Evolutionary conservation across 2,797 vertebrate genomes (phyloP), one percentile per base, ranked within the genome.

Genomic region (Melanotaenia trifasciata): DNA sequence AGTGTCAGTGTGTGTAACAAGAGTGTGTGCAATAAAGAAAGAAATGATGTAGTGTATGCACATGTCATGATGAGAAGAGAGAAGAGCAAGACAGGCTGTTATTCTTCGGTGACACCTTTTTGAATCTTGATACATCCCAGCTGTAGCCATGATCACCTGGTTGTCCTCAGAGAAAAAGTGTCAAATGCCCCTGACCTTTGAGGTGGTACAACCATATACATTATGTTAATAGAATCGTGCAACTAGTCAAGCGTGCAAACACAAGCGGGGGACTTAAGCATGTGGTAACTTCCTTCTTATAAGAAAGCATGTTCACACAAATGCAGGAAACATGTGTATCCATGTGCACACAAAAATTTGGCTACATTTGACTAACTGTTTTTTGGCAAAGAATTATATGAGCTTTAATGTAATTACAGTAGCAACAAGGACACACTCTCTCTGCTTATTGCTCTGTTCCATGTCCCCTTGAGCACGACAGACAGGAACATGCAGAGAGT

Each of bases 361-460:
- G 26, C 64, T 2, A 65, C 16, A 56, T 74, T 43, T 56, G 56
- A 28, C 65, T 73, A 22, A 26, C 60, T 87, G 40, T 76, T 84
- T 83, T 88, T 85, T 83, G 77, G 67, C 67, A 61, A 88, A 92
- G 87, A 91, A 89, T 89, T 86, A 90, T 84, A 92, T 51, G 58
- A 84, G 87, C 85, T 88, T 89, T 93, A 93, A 92, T 92, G 87
- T 93, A 92, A 95, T 94, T 92, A 93, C 83, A 89, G 89, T 88
- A 90, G 89, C 86, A 86, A 90, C 91, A 88, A 94, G 91, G 90
- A 87, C 91, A 84, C 70, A 84, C 70, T 84, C 84, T 90, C 86
- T 91, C 82, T 84, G 86, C 87, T 87, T 88, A 89, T 91, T 92
- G 90, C 84, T 87, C 83, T 75, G 82, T 66, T 70, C 67, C 64